Conservation (phyloP, 1,140 invertebrate species). For the Drosophila yakuba region DNA sequence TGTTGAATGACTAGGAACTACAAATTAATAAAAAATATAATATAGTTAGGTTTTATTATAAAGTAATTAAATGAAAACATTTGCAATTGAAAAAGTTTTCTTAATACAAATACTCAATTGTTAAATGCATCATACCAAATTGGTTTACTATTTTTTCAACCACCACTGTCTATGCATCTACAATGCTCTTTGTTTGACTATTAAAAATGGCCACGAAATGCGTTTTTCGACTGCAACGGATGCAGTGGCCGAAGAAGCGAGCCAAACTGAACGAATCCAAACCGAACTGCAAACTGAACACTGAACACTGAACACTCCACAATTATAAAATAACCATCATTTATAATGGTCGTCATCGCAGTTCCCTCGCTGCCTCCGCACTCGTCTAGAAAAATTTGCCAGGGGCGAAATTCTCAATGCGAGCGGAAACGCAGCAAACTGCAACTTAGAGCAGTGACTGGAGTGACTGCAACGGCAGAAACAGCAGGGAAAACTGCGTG, state of each 20-base stretch:
- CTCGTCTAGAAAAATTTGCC: constrained; percentile 37
- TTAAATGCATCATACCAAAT: neutral
- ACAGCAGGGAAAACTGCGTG: constrained; percentile 62
- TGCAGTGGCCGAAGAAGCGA: constrained; percentile 52
- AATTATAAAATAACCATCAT: constrained; percentile 83
- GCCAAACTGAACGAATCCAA: constrained; percentile 9
- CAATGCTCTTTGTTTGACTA: constrained; percentile 27
- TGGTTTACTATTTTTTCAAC: neutral
- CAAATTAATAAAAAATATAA: too few relatives aligned
- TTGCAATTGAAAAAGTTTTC: too few relatives aligned
- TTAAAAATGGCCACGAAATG: constrained; percentile 76
- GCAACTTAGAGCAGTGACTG: constrained; percentile 27
- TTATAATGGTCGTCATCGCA: constrained; percentile 66
- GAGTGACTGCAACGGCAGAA: too few relatives aligned
- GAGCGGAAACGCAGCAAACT: constrained; percentile 73
- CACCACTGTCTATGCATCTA: neutral
- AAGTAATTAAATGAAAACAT: neutral
- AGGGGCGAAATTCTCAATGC: constrained; percentile 54
- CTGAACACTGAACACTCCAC: constrained; percentile 58
- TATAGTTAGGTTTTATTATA: neutral
- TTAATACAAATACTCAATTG: neutral
- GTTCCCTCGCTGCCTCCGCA: neutral
- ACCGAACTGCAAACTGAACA: constrained; percentile 27
- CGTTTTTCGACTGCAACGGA: constrained; percentile 76
- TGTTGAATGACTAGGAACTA: too few relatives aligned